phyloP scores from a whole-genome alignment of 1,140 invertebrate species.

The Calycopis cecrops region DNA sequence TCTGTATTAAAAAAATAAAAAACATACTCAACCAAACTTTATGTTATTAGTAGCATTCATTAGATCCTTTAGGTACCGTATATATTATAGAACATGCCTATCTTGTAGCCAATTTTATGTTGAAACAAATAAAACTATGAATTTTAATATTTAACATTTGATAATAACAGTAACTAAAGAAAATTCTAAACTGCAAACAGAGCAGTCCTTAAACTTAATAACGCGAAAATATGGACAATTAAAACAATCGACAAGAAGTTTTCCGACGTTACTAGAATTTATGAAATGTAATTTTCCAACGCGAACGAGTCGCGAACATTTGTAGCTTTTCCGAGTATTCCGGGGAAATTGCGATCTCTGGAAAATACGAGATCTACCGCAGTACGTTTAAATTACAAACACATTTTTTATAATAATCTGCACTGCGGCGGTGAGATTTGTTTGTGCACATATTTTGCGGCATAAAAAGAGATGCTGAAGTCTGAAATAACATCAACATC shows the following conservation, averaged over 20 bases:
- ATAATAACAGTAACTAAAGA: no score
- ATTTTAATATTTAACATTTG: no score
- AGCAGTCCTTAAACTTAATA: not conserved
- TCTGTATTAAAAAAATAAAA: no score
- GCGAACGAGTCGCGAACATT: constrained; percentile 65
- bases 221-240: constrained; percentile 8
- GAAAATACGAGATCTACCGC: constrained; percentile 61
- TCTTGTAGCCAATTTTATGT: no score
- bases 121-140: no score
- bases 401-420: constrained; percentile 64
- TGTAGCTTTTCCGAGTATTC: constrained; percentile 72
- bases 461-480: no score
- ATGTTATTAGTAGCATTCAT: no score
- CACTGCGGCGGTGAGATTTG: constrained; percentile 32
- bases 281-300: constrained; percentile 73
- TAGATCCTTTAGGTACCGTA: no score
- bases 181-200: no score
- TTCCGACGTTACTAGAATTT: constrained; percentile 57
- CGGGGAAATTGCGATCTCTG: constrained; percentile 69
- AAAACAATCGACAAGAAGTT: constrained; percentile 30
- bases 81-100: no score
- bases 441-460: not conserved
- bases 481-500: no score
- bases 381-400: constrained; percentile 65
- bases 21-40: no score